Percentiles rank a stretch among this genome's conserved stretches.
These are phyloP conservation scores for Bradypus variegatus DNA, from an alignment of 2,797 vertebrate genomes.

Conservation along the genomic window DNA sequence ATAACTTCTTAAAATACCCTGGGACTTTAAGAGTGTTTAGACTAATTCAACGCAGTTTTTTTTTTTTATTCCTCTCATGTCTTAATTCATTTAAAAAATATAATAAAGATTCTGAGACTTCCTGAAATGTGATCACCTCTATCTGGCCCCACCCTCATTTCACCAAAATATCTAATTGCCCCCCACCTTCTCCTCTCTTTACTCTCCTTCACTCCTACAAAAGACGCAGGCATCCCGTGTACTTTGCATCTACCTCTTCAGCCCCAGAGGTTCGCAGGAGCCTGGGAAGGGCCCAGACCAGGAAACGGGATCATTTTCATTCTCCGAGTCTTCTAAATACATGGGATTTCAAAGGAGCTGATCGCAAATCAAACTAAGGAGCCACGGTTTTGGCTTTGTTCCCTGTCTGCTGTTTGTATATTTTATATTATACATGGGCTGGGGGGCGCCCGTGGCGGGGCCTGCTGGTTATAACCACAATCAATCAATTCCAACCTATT, in stretches of 20 bases:
- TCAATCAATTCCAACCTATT: conserved; percentile 63
- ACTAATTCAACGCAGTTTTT: conserved; percentile 6
- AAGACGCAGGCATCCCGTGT: not conserved
- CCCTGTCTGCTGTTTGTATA: conserved; percentile 64
- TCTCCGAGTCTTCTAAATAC: conserved; percentile 48
- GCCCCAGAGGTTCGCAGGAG: not conserved
- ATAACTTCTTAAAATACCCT: conserved; percentile 22
- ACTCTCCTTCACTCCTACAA: not conserved
- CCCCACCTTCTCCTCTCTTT: not conserved
- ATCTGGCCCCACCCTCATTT: not conserved
- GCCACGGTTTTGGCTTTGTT: conserved; percentile 58
- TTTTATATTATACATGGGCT: conserved; percentile 60
- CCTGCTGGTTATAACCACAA: conserved; percentile 63
- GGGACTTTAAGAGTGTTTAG: conserved; percentile 41
- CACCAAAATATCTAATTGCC: not conserved
- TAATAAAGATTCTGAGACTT: not conserved
- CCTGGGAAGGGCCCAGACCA: not conserved
- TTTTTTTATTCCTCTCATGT: not conserved
- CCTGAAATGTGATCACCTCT: conserved; percentile 1
- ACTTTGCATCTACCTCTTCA: not conserved
- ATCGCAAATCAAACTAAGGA: conserved; percentile 60
- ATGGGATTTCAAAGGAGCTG: conserved; percentile 57
- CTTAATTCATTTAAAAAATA: conserved; percentile 38
- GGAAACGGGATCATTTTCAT: conserved; percentile 32
- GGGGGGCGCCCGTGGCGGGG: not conserved